Evolutionary conservation across 1,140 invertebrate genomes (phyloP).

Genomic region (Heliconius hewitsoni): DNA sequence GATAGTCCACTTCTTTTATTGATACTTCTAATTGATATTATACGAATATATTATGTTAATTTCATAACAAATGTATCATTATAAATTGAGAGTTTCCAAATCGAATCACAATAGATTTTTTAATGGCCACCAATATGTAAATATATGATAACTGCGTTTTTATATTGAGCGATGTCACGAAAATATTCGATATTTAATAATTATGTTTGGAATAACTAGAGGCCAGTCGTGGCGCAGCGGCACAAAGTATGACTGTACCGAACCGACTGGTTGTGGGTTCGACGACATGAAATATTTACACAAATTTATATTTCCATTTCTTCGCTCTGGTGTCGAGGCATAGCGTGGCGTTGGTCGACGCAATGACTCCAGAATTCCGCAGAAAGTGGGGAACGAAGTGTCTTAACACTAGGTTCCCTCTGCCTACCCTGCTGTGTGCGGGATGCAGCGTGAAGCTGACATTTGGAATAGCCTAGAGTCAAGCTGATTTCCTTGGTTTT

Average conservation of each 20-base stretch:
- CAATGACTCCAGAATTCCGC: too few relatives aligned
- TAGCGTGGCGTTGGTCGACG: too few relatives aligned
- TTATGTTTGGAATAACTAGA: background rate
- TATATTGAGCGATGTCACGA: background rate
- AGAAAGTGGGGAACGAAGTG: too few relatives aligned
- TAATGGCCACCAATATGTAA: background rate
- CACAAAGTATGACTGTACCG: too few relatives aligned
- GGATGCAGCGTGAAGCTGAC: too few relatives aligned
- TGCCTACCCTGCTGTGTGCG: too few relatives aligned
- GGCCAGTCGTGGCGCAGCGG: too few relatives aligned
- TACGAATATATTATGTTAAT: conserved; percentile 30
- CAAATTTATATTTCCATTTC: too few relatives aligned
- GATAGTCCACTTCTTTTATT: conserved; percentile 20
- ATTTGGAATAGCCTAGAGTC: background rate
- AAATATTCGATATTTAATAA: background rate
- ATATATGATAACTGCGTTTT: background rate
- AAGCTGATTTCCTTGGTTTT: background rate
- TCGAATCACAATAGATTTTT: conserved; percentile 9
- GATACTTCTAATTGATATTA: conserved; percentile 17
- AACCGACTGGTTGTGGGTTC: too few relatives aligned
- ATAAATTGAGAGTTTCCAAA: conserved; percentile 21
- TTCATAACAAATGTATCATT: conserved; percentile 5
- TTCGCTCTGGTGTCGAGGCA: too few relatives aligned
- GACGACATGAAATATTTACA: too few relatives aligned
- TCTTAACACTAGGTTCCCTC: too few relatives aligned